Evolutionary conservation across 2,113 vertebrate genomes (phyloP).

Genomic region (Anolis carolinensis): DNA sequence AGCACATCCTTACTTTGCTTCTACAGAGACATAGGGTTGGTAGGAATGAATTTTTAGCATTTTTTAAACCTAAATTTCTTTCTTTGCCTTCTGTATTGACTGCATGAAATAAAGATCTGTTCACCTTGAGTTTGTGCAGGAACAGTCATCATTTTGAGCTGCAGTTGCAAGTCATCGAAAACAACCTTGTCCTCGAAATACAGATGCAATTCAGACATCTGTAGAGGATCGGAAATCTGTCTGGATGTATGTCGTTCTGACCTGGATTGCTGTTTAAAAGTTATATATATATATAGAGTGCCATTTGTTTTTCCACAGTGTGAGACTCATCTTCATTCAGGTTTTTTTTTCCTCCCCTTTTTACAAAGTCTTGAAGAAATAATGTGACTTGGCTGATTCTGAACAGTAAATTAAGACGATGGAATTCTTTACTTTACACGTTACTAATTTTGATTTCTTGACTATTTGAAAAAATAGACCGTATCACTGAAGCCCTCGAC

Average conservation of each 20-base stretch:
- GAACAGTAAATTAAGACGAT: constrained; percentile 65
- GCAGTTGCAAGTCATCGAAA: constrained; percentile 73
- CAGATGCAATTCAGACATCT: background rate
- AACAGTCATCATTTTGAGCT: constrained; percentile 40
- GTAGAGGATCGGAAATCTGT: constrained; percentile 50
- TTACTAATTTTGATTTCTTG: constrained; percentile 63
- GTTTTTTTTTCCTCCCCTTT: constrained; percentile 76
- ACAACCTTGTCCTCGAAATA: constrained; percentile 11
- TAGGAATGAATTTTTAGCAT: constrained; percentile 56
- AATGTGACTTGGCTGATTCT: constrained; percentile 69
- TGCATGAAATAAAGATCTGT: constrained; percentile 54
- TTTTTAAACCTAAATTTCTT: constrained; percentile 63
- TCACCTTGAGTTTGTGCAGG: constrained; percentile 45
- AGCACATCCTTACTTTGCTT: constrained; percentile 59
- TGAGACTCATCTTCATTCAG: constrained; percentile 61
- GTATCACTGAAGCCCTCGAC: constrained; percentile 67
- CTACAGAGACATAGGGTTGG: constrained; percentile 64
- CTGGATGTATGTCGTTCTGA: constrained; percentile 59
- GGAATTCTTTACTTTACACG: constrained; percentile 72
- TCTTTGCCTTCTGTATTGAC: constrained; percentile 45
- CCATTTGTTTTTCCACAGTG: constrained; percentile 54
- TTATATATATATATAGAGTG: constrained; percentile 49
- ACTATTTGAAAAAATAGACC: constrained; percentile 51
- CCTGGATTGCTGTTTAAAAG: constrained; percentile 59
- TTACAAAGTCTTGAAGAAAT: constrained; percentile 74